Evolutionary conservation across 2,888 invertebrate genomes (phyloP).

Genomic region (Parelbella ahira): DNA sequence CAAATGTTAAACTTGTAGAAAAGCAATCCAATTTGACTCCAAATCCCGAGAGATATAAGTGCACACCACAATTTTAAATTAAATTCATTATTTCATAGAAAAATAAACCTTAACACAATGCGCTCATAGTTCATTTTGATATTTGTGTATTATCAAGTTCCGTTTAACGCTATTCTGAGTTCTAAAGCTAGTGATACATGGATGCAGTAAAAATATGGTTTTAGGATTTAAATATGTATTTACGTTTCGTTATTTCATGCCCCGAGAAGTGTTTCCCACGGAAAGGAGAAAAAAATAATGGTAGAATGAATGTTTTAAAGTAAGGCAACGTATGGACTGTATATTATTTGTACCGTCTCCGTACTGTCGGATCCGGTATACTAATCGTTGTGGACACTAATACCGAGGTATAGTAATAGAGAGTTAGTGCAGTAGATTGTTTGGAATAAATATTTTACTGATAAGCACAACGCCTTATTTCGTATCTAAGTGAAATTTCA

Average conservation of each 20-base stretch:
- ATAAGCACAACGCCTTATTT: too few species aligned
- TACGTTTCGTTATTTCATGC: slow-evolving; percentile 21
- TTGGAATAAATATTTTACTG: too few species aligned
- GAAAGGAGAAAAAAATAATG: slow-evolving; percentile 5
- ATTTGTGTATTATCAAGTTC: slow-evolving; percentile 21
- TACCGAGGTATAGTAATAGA: too few species aligned
- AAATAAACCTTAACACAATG: slow-evolving; percentile 26
- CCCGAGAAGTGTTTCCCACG: too few species aligned
- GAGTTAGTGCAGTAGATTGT: too few species aligned
- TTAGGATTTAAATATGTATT: slow-evolving; percentile 23
- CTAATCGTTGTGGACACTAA: too few species aligned
- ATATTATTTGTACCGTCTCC: too few species aligned
- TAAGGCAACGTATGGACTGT: too few species aligned
- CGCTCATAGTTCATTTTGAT: slow-evolving; percentile 6
- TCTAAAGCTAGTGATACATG: slow-evolving; percentile 29
- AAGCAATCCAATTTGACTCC: slow-evolving; percentile 69
- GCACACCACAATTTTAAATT: slow-evolving; percentile 64
- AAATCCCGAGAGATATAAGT: slow-evolving; percentile 59
- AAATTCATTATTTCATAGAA: slow-evolving; percentile 38
- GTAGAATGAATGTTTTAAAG: too few species aligned
- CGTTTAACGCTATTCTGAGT: slow-evolving; percentile 27
- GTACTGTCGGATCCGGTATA: too few species aligned
- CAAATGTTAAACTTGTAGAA: slow-evolving; percentile 66
- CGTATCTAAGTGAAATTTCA: too few species aligned
- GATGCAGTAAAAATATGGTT: slow-evolving; percentile 27